Conservation (phyloP, 2,113 vertebrate species). For the Lepus europaeus region DNA sequence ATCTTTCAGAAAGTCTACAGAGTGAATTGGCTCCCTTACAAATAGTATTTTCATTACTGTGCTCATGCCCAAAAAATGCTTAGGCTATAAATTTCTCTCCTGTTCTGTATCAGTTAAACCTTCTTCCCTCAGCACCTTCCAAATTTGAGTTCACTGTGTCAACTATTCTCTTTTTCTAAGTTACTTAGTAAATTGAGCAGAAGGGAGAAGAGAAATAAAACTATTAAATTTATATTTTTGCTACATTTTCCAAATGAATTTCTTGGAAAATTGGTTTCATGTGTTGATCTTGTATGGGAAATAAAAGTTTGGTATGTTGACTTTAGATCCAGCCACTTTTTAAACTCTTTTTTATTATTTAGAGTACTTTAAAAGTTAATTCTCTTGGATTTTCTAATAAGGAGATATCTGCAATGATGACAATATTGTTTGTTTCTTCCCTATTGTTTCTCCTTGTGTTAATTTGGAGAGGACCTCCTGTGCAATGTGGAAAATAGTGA, state of each 20-base stretch:
- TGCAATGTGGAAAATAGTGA: not conserved
- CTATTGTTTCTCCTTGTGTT: not conserved
- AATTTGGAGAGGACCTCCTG: not conserved
- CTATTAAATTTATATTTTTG: not conserved
- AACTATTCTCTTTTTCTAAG: not conserved
- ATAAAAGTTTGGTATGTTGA: not conserved
- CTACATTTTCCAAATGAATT: not conserved
- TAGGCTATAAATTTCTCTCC: not conserved
- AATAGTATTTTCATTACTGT: not conserved
- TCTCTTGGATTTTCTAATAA: conserved; percentile 21
- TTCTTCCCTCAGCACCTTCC: not conserved
- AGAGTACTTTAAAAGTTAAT: not conserved
- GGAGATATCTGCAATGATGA: not conserved
- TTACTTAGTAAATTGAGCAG: not conserved
- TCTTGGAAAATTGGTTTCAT: not conserved
- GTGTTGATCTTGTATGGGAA: conserved; percentile 1
- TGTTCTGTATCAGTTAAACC: not conserved
- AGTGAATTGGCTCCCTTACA: not conserved
- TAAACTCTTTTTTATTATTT: conserved; percentile 1
- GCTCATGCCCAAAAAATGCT: not conserved
- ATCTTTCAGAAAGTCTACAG: not conserved
- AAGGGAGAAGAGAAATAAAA: not conserved
- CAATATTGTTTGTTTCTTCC: not conserved
- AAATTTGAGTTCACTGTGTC: not conserved
- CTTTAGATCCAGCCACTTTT: not conserved